A percentile compares a stretch with the other conserved stretches of the same genome.
Conservation (phyloP, 2,888 invertebrate genomes). For the Venustoraphidia nigricollis region DNA sequence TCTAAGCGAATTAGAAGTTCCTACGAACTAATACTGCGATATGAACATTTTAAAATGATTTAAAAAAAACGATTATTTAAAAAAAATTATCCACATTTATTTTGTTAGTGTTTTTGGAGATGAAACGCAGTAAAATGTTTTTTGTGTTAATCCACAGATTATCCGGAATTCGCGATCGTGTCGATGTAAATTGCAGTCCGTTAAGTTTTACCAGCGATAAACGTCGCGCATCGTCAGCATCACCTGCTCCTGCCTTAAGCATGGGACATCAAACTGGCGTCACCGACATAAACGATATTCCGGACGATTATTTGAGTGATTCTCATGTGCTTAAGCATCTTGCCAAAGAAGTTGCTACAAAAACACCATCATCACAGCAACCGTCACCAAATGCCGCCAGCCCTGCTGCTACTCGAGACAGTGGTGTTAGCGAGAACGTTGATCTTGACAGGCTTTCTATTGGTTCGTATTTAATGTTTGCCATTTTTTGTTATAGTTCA, state of each 20-base stretch:
- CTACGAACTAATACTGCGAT: too few relatives aligned
- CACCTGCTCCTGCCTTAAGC: conserved; percentile 12
- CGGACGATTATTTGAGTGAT: conserved; percentile 69
- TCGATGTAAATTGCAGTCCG: conserved; percentile 19
- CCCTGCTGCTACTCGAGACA: conserved; percentile 12
- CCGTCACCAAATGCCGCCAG: conserved; percentile 16
- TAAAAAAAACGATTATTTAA: too few relatives aligned
- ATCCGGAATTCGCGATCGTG: conserved; percentile 20
- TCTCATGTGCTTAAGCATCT: conserved; percentile 72
- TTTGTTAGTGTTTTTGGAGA: too few relatives aligned
- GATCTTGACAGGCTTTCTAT: conserved; percentile 13
- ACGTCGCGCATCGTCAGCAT: conserved; percentile 23
- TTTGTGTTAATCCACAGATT: conserved; percentile 10
- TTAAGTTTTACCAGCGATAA: conserved; percentile 23
- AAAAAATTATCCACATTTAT: too few relatives aligned
- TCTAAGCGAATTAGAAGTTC: too few relatives aligned
- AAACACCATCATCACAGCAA: conserved; percentile 17
- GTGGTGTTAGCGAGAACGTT: conserved; percentile 15
- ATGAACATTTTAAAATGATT: too few relatives aligned
- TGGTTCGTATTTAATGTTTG: background rate
- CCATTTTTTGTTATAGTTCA: conserved; percentile 1
- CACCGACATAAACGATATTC: conserved; percentile 69
- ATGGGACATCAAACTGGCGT: conserved; percentile 14
- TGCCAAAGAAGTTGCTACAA: conserved; percentile 54
- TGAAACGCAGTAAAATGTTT: too few relatives aligned